Evolutionary conservation across 64 coral and sea anemone species (phyloP).

Genomic region (Porites australiensis): DNA sequence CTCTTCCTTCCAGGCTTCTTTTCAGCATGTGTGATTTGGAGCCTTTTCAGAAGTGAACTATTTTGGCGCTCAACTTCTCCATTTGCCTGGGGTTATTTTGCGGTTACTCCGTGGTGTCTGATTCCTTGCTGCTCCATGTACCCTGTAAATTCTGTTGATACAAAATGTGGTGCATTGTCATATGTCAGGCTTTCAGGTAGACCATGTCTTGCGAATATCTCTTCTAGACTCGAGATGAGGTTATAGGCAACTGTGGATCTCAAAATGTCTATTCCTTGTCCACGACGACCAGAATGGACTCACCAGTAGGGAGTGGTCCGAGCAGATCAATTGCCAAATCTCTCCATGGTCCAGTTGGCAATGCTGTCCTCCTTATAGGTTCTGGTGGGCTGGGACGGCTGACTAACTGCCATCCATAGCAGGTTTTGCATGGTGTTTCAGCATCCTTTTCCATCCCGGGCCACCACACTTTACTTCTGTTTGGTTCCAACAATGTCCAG

Average conservation of each 20-base stretch:
- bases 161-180: slow-evolving; percentile 19
- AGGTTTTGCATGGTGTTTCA: slow-evolving; percentile 19
- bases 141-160: background rate
- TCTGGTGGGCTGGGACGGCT: background rate
- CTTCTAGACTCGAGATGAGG: background rate
- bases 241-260: background rate
- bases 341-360: slow-evolving; percentile 17
- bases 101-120: slow-evolving; percentile 4
- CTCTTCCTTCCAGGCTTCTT: slow-evolving; percentile 37
- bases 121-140: slow-evolving; percentile 3
- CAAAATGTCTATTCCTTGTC: slow-evolving; percentile 12
- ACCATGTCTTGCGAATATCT: background rate
- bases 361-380: background rate
- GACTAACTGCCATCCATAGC: background rate
- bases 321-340: slow-evolving; percentile 13
- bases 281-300: background rate
- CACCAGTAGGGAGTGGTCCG: slow-evolving; percentile 2
- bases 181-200: background rate
- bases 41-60: slow-evolving; percentile 23
- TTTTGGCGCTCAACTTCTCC: slow-evolving; percentile 24
- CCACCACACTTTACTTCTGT: slow-evolving; percentile 25
- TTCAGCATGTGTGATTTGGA: slow-evolving; percentile 28
- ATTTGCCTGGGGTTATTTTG: slow-evolving; percentile 26
- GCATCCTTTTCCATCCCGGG: slow-evolving; percentile 38
- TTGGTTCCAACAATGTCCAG: no score